phyloP scores from a whole-genome alignment of 2,888 invertebrate species.

The Heliothis peltigera region DNA sequence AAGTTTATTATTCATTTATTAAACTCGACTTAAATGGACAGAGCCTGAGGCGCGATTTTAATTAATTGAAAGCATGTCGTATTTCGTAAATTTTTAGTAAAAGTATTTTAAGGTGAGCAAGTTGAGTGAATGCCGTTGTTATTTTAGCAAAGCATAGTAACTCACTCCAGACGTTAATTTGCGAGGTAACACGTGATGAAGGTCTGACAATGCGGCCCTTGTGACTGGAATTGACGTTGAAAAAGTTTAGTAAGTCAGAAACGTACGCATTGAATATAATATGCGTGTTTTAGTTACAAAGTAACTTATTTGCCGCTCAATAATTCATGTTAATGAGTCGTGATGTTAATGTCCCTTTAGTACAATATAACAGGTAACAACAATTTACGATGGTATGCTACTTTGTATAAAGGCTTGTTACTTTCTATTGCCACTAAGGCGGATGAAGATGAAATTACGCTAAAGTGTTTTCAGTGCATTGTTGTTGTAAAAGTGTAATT shows the following conservation, averaged over 20 bases:
- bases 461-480: neutral
- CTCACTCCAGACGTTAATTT: conserved; percentile 51
- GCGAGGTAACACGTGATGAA: conserved; percentile 55
- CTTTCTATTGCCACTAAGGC: conserved; percentile 1
- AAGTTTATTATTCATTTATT: conserved; percentile 20
- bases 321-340: conserved; percentile 28
- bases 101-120: conserved; percentile 56
- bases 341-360: conserved; percentile 19
- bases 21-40: conserved; percentile 14
- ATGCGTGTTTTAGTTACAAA: conserved; percentile 12
- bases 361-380: conserved; percentile 7
- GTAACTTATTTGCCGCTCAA: neutral
- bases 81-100: conserved; percentile 39
- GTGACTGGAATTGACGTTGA: conserved; percentile 35
- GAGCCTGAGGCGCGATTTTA: conserved; percentile 41
- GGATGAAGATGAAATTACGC: neutral
- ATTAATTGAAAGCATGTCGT: conserved; percentile 42
- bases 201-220: conserved; percentile 56
- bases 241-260: conserved; percentile 17
- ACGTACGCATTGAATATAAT: conserved; percentile 4
- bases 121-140: conserved; percentile 42
- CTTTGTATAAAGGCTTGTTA: conserved; percentile 19
- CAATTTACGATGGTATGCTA: conserved; percentile 16
- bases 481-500: neutral
- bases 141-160: conserved; percentile 50